Base-by-base conservation (phyloP, 2,113 vertebrate species). In the Megaceryle maxima region DNA sequence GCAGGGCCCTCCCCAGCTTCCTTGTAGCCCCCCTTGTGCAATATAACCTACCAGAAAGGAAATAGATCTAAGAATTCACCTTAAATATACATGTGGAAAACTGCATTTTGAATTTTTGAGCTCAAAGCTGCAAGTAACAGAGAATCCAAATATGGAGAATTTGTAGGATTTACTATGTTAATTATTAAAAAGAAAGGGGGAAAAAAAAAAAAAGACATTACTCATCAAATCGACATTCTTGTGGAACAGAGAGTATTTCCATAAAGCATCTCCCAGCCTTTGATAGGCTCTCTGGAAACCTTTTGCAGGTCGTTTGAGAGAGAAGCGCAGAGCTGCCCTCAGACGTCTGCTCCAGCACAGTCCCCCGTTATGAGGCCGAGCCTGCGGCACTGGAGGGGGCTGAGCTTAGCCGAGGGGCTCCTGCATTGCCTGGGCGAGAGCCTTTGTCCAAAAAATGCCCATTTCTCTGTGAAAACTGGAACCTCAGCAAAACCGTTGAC, bases 151-250 rank as follows among this genome's bases (percentile, higher is more conserved):
- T 13, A 8, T 2, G 6, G 76, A 59, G 72, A 39, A 59, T 64
- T 86, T 64, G 43, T 67, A 48, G 60, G 64, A 64, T 90, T 88
- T 85, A 63, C 79, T 59, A 67, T 29, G 60, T 94, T 80, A 92
- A 94, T 93, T 69, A 93, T 88, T 94, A 39, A 80, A 67, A 59
- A 44, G 74, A 18, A 24, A 28, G 16, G 24, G 33, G 6, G 6
- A 53, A 26, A 9, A 39, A 24, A 66, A 74, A 56, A 76, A 77
- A 31, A 59, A 44, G 41, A 53, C 41, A 33, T 93, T 90, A 25
- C 72, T 90, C 56, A 59, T 83, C 68, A 41, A 48, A 91, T 80
- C 63, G 0, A 18, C 44, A 5, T 63, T 64, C 70, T 28, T 78
- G 83, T 77, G 51, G 9, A 67, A 56, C 75, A 84, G 59, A 17